Evolutionary conservation across 2,888 invertebrate genomes (phyloP), one percentile per base, ranked within the genome.

Genomic region (Melieria picta): DNA sequence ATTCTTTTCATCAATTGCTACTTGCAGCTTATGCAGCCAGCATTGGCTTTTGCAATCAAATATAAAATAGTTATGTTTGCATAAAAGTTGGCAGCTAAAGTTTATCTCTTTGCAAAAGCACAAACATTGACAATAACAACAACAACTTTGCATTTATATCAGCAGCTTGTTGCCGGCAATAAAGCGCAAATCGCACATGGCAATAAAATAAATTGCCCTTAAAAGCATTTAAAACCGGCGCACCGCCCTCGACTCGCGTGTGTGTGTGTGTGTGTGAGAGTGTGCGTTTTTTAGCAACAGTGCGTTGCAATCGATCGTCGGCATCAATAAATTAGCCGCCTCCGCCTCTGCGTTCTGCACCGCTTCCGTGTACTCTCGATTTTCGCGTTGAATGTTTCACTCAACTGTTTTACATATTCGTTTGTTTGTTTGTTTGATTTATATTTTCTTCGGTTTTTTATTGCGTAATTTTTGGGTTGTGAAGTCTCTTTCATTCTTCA

Each of bases 191-290:
- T 52, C 52, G n/a, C 10, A 16, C 58, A 16, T 30, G n/a, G n/a
- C 16, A 77, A 77, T 76, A 76, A 76, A 80, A 76, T 76, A 75
- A 75, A 80, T 77, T 74, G 74, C 72, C 70, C 57, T 65, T 45
- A 57, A 65, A 65, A 57, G 57, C 56, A 55, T 30, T 65, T 65
- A 65, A 65, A 55, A 63, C 30, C 11, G 30, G 48, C 13, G 42
- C 6, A 10, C 10, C 63, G 9, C 61, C 30, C 42, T 61, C 45
- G 61, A 13, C 7, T 16, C 16, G 16, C 30, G 30, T 30, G 30
- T 30, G 1, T 30, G 30, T 30, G 30, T 30, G 30, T 30, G 30
- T 30, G 30, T 30, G 30, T 30, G 30, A 1, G 30, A 30, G 30
- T 30, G 30, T 13, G 2, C 30, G 30, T 30, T 30, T 30, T 30